Conservation (phyloP, 2,888 invertebrate species). For the Eupithecia subfuscata region DNA sequence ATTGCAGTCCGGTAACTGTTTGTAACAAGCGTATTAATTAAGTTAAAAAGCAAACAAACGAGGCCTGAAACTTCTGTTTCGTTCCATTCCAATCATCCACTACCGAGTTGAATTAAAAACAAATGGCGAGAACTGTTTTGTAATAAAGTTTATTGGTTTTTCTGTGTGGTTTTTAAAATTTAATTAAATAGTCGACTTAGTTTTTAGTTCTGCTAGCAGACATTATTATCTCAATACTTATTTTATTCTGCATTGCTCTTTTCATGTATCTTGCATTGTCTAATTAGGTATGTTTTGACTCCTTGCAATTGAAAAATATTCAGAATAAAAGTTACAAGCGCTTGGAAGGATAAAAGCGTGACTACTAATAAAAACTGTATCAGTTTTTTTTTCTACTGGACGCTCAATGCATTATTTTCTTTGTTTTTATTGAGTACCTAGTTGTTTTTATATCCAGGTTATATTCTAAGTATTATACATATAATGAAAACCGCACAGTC, state of each 20-base stretch:
- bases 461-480: background rate
- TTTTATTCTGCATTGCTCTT: background rate
- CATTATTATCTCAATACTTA: background rate
- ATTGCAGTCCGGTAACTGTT: slow-evolving; percentile 51
- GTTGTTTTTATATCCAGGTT: no score
- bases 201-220: background rate
- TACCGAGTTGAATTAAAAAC: slow-evolving; percentile 47
- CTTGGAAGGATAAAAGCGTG: background rate
- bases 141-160: slow-evolving; percentile 11
- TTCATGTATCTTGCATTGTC: background rate
- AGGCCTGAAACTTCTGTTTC: slow-evolving; percentile 56
- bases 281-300: no score
- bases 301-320: background rate
- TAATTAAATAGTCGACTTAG: background rate
- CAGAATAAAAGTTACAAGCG: background rate
- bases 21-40: slow-evolving; percentile 64
- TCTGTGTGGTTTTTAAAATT: background rate
- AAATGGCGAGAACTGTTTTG: slow-evolving; percentile 33
- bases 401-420: no score
- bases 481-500: background rate
- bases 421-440: no score
- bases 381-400: background rate
- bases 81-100: slow-evolving; percentile 48
- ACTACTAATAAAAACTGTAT: background rate
- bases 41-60: slow-evolving; percentile 65